A percentile compares a stretch with the other conserved stretches of the same genome.
These are phyloP conservation scores for Caenorhabditis sinica DNA, from an alignment of 2,888 invertebrate species.

Conservation along the genomic window DNA sequence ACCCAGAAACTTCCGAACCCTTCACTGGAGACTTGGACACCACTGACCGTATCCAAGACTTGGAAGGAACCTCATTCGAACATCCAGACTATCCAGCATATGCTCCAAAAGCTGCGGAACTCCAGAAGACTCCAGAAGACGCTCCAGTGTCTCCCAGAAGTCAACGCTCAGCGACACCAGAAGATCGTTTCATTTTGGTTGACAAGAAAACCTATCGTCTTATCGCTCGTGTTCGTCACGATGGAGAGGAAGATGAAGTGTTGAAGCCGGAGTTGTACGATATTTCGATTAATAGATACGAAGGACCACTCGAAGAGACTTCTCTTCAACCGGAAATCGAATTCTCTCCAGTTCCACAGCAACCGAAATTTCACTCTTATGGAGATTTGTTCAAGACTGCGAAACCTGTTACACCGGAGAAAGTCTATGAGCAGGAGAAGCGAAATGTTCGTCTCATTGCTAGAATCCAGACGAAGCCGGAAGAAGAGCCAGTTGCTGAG, in stretches of 20 bases:
- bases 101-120: constrained; percentile 30
- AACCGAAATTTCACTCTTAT: not conserved
- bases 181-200: not conserved
- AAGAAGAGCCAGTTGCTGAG: constrained; percentile 16
- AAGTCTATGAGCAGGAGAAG: constrained; percentile 43
- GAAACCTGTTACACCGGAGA: constrained; percentile 34
- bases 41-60: constrained; percentile 35
- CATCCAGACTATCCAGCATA: constrained; percentile 38
- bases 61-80: constrained; percentile 53
- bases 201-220: constrained; percentile 27
- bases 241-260: constrained; percentile 69
- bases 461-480: constrained; percentile 35
- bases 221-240: constrained; percentile 65
- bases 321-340: constrained; percentile 33
- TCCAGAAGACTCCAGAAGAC: not conserved
- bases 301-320: constrained; percentile 56
- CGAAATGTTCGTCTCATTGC: constrained; percentile 52
- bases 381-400: constrained; percentile 26
- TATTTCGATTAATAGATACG: constrained; percentile 19
- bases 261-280: constrained; percentile 57
- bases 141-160: not conserved
- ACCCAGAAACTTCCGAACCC: constrained; percentile 40
- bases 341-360: constrained; percentile 18
- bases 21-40: constrained; percentile 48
- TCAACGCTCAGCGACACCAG: not conserved